phyloP scores from a whole-genome alignment of 2,888 invertebrate genomes.

The Cyaniris semiargus region DNA sequence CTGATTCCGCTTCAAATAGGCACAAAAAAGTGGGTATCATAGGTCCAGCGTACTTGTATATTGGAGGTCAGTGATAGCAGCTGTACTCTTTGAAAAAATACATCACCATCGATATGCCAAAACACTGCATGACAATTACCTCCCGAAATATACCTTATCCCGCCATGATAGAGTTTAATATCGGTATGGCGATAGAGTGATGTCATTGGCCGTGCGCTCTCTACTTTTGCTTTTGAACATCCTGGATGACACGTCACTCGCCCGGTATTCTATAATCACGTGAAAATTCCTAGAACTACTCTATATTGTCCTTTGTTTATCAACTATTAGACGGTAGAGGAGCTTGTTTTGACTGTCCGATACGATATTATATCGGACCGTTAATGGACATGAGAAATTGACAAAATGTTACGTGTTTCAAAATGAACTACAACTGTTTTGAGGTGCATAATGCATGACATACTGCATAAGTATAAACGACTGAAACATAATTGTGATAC shows the following conservation, averaged over 20 bases:
- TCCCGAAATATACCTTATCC: slow-evolving; percentile 47
- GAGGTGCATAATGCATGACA: too few relatives aligned
- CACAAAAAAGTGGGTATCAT: too few relatives aligned
- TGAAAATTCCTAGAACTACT: slow-evolving; percentile 33
- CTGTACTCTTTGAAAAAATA: slow-evolving; percentile 29
- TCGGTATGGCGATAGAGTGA: slow-evolving; percentile 47
- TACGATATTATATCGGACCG: neutral
- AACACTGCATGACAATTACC: neutral
- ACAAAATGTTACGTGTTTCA: neutral
- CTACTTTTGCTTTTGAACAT: slow-evolving; percentile 75
- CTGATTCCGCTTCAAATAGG: too few relatives aligned
- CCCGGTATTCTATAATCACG: slow-evolving; percentile 69
- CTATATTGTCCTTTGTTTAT: neutral
- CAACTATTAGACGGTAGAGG: neutral
- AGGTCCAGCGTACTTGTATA: too few relatives aligned
- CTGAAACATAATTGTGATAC: too few relatives aligned
- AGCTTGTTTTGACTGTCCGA: neutral
- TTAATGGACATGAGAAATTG: neutral
- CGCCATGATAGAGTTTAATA: slow-evolving; percentile 50
- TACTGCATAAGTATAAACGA: too few relatives aligned
- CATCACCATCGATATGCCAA: too few relatives aligned
- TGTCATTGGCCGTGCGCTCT: slow-evolving; percentile 70
- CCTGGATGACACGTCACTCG: slow-evolving; percentile 66
- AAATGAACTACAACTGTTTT: too few relatives aligned
- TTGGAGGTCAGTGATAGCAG: too few relatives aligned